phyloP scores from a whole-genome alignment of 2,797 vertebrate species.

The Florisuga fusca region DNA sequence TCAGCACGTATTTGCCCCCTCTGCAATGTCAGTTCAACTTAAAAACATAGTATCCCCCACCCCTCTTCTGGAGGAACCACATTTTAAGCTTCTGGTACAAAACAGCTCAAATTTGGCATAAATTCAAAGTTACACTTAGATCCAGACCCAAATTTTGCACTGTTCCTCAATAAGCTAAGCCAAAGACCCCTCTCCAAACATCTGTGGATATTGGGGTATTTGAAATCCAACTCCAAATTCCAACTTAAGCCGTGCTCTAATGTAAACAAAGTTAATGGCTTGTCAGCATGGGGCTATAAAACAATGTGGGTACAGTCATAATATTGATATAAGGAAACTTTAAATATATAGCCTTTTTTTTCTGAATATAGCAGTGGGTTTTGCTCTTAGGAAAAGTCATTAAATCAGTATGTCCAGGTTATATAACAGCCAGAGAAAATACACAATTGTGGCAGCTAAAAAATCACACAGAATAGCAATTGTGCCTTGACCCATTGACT shows the following conservation, averaged over 20 bases:
- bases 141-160: conserved; percentile 28
- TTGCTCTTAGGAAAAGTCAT: conserved; percentile 63
- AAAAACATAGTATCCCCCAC: background rate
- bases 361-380: conserved; percentile 58
- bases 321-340: conserved; percentile 69
- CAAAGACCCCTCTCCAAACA: conserved; percentile 20
- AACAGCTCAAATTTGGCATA: background rate
- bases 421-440: conserved; percentile 66
- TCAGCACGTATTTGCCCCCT: background rate
- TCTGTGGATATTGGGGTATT: conserved; percentile 58
- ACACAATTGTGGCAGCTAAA: conserved; percentile 49
- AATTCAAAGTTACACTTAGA: conserved; percentile 32
- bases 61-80: background rate
- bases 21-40: background rate
- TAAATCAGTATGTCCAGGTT: conserved; percentile 65
- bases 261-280: conserved; percentile 69
- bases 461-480: conserved; percentile 44
- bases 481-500: conserved; percentile 16
- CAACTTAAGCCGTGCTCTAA: conserved; percentile 39
- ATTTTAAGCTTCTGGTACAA: conserved; percentile 24
- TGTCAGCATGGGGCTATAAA: conserved; percentile 66
- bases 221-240: conserved; percentile 66
- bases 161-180: background rate
- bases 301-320: conserved; percentile 71
- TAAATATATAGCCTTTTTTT: conserved; percentile 62